Percentiles rank a stretch among this genome's conserved stretches.
Conservation (phyloP, 2,797 vertebrate genomes). For the Peromyscus melanophrys region DNA sequence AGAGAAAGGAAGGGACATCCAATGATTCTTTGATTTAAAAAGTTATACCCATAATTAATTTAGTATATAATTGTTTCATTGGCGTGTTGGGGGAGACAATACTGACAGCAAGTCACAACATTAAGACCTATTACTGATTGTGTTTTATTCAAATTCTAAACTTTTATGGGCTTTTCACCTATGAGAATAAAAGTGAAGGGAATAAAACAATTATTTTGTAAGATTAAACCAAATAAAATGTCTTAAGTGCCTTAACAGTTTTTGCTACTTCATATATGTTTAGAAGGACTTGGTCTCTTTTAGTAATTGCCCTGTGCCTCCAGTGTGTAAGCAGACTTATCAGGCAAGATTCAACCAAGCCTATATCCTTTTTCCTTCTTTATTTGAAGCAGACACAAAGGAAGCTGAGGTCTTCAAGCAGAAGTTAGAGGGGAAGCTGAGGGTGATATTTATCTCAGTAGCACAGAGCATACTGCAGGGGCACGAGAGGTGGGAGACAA, state of each 20-base stretch:
- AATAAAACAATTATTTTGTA: neutral
- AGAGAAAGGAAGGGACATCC: neutral
- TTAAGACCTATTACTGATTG: neutral
- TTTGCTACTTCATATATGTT: neutral
- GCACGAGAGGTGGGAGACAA: neutral
- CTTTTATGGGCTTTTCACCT: neutral
- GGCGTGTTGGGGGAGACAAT: neutral
- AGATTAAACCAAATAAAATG: conserved; percentile 4
- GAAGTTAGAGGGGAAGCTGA: neutral
- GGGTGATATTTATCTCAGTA: neutral
- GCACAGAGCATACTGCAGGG: neutral
- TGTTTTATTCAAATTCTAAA: neutral
- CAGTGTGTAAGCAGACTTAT: neutral
- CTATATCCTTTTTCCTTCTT: neutral
- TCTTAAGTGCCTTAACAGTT: neutral
- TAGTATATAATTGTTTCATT: neutral
- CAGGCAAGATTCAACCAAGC: neutral
- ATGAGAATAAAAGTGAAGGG: neutral
- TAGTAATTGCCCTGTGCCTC: neutral
- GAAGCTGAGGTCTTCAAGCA: neutral
- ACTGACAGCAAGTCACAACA: neutral
- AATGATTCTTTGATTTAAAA: neutral
- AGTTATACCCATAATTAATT: neutral
- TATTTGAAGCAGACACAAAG: neutral
- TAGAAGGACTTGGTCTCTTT: neutral